Base-by-base conservation (phyloP, 2,797 vertebrate species). In the Cottoperca gobio region DNA sequence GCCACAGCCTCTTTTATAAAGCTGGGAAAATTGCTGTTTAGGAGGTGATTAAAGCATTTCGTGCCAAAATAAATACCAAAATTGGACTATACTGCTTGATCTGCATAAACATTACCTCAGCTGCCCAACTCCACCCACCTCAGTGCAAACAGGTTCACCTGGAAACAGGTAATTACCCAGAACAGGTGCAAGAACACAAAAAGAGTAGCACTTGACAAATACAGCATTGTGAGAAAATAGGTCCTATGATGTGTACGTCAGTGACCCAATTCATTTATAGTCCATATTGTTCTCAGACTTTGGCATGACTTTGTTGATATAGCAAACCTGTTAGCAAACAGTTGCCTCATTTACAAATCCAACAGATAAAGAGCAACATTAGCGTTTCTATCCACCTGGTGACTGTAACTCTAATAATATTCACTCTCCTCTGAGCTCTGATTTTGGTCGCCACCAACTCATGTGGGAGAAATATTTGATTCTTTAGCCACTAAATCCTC, bases 81-180 rank as follows among this genome's bases (percentile, higher is more conserved):
- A 64, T 31, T 21, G 42, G 17, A 73, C 35, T 31, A 48, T 40
- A 57, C 19, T 0, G 7, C 24, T 24, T 64, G 60, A 48, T 73
- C 60, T 66, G 54, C 62, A 73, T 65, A 59, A 49, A 42, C 43
- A 58, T 58, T 50, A 40, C 43, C 43, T 49, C 53, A 65, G 42
- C 24, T 58, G 53, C 8, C 1, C 52, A 33, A 28, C 31, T 28
- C 40, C 31, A 46, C 17, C 49, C 6, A 45, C 46, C 10, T 35
- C 21, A 37, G 39, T 35, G 42, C 17, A 63, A 63, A 72, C 31
- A 55, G 19, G 23, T 48, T 50, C 42, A 48, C 23, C 45, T 55
- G 12, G 12, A 64, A 46, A 9, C 40, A 63, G 12, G 23, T 55
- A 55, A 63, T 63, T 73, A 63, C 40, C 8, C 12, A 2, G 24